Conservation (phyloP, 37 sponge, comb jelly and placozoan species). For the Spongilla lacustris region DNA sequence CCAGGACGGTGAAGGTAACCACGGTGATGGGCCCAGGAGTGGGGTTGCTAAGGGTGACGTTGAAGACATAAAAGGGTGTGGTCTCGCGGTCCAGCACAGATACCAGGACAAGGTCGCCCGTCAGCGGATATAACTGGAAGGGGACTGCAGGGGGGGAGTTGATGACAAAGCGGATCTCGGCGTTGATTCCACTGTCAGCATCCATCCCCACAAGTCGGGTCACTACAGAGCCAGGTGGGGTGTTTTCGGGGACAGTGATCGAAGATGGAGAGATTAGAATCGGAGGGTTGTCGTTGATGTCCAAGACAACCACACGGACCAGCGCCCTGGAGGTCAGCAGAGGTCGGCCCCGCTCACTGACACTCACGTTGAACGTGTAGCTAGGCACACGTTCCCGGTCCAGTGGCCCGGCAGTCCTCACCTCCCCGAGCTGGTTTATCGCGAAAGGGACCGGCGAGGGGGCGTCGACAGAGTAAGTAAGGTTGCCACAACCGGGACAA, state of each 20-base stretch:
- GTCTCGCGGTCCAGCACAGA: slow-evolving; percentile 68
- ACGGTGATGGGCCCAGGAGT: slow-evolving; percentile 55
- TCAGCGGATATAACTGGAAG: slow-evolving; percentile 46
- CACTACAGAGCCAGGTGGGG: slow-evolving; percentile 5
- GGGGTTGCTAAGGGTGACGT: slow-evolving; percentile 40
- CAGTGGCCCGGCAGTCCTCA: slow-evolving; percentile 20
- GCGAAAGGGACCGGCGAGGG: slow-evolving; percentile 3
- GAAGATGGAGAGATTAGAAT: slow-evolving; percentile 4
- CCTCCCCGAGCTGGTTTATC: slow-evolving; percentile 1
- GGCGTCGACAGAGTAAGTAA: slow-evolving; percentile 42
- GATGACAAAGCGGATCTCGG: slow-evolving; percentile 33
- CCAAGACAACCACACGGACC: slow-evolving; percentile 50
- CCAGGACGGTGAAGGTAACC: slow-evolving; percentile 9
- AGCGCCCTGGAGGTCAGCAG: slow-evolving; percentile 8
- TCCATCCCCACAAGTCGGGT: slow-evolving; percentile 24
- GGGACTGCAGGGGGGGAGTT: background rate
- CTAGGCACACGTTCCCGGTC: slow-evolving; percentile 47
- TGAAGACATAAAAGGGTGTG: slow-evolving; percentile 35
- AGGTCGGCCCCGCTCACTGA: slow-evolving; percentile 59
- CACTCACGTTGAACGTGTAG: slow-evolving; percentile 57
- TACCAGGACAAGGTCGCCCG: slow-evolving; percentile 29
- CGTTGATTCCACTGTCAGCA: slow-evolving; percentile 51
- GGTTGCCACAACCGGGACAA: slow-evolving; percentile 30
- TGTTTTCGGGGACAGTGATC: slow-evolving; percentile 29
- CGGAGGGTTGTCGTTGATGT: slow-evolving; percentile 87